phyloP scores from a whole-genome alignment of 2,888 invertebrate species.

The Chloroclysta siterata region DNA sequence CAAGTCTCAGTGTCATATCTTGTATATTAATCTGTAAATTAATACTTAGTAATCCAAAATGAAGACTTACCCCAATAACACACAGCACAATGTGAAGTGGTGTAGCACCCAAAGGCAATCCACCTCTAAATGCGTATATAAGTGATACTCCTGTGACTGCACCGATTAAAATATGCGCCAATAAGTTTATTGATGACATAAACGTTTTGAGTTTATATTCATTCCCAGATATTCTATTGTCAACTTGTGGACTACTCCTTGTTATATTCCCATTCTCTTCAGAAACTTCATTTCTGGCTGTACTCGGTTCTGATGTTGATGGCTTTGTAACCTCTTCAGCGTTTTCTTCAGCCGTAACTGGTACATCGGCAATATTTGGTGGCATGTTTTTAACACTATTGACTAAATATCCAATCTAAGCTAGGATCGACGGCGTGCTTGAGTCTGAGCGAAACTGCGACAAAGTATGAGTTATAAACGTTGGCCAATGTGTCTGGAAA shows the following conservation, averaged over 20 bases:
- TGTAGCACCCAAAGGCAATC: slow-evolving; percentile 54
- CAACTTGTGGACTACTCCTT: slow-evolving; percentile 14
- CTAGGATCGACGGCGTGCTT: neutral
- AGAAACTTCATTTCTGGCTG: slow-evolving; percentile 10
- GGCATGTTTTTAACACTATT: slow-evolving; percentile 32
- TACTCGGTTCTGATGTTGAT: slow-evolving; percentile 13
- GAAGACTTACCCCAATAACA: slow-evolving; percentile 65
- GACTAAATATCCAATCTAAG: slow-evolving; percentile 11
- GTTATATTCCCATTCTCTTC: slow-evolving; percentile 21
- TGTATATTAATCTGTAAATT: neutral
- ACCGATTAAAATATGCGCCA: slow-evolving; percentile 62
- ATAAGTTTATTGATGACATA: slow-evolving; percentile 53
- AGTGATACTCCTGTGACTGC: slow-evolving; percentile 52
- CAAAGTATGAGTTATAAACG: slow-evolving; percentile 29
- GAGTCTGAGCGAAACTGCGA: slow-evolving; percentile 23
- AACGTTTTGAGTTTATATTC: slow-evolving; percentile 54
- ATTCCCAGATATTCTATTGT: slow-evolving; percentile 18
- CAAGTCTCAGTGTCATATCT: too few relatives aligned
- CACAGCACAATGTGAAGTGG: slow-evolving; percentile 61
- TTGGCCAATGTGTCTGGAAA: neutral
- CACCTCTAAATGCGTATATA: slow-evolving; percentile 54
- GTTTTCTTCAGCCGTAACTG: slow-evolving; percentile 21
- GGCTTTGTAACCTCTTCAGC: slow-evolving; percentile 20
- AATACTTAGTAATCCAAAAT: neutral
- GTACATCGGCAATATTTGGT: slow-evolving; percentile 33